Base-by-base conservation (phyloP, 2,797 vertebrate genomes). In the Tragopan temminckii region DNA sequence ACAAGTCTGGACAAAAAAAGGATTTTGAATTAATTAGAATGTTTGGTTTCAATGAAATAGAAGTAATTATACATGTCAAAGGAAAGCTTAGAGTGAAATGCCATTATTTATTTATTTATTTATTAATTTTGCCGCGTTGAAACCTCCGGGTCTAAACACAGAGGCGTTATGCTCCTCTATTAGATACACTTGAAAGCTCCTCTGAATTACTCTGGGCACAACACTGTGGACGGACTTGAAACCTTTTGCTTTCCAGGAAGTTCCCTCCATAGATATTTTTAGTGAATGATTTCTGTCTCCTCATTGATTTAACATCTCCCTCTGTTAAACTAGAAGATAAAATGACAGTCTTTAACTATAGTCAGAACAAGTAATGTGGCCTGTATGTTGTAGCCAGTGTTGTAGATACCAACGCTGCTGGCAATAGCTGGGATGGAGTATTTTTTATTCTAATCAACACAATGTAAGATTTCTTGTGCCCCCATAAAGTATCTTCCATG, bases 331-430 rank as follows among this genome's bases (percentile, higher is more conserved):
- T 45, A 24, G 31, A 80, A 46, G 20, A 46, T 33, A 46, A 46
- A 46, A 36, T 40, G 69, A 43, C 13, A 50, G n/a, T 13, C 2
- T 5, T 6, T 42, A 59, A 18, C 19, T 16, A 3, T 0, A 1
- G 16, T 19, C 46, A 74, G 43, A 18, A 21, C 35, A 13, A 1
- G 12, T 17, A 83, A 8, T 8, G 6, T 2, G 71, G 17, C 4
- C 76, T 31, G 5, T 5, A 52, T 29, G 16, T 36, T 29, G 13
- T 50, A 50, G 48, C 11, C 70, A 14, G 24, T 31, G 7, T 4
- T 38, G 42, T 9, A 50, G 48, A 27, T 20, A 69, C 38, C 15
- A 13, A 63, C 64, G 33, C 8, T 63, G 25, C 7, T 84, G 40
- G n/a, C 17, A 29, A 15, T 33, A 29, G 23, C 43, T 83, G 35